Evolutionary conservation across 2,888 invertebrate species (phyloP), one percentile per base, ranked within the genome.

Genomic region (Cyrtodaria siliqua): DNA sequence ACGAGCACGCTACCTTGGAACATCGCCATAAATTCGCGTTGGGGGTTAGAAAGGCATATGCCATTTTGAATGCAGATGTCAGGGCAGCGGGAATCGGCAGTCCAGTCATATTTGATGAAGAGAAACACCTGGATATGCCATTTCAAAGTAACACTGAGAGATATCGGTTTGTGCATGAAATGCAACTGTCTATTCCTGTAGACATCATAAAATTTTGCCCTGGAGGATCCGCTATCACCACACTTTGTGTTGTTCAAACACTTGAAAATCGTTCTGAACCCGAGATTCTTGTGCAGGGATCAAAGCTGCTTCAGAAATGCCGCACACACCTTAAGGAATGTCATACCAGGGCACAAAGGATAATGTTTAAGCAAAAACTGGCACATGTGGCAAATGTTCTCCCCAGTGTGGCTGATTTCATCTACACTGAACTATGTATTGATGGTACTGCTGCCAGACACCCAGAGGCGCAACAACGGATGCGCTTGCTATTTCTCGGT

Each of bases 331-430:
- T 82, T 12, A 29, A 49, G 14, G 82, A 74, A 55, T 76, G 27
- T 27, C 76, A 83, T 42, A 83, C 76, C 2, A 59, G 81, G 9
- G 52, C 67, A n/a, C 70, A 73, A 40, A 68, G 23, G 24, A n/a
- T 20, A 12, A 6, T 23, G 0, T 79, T 83, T 53, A 64, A 68
- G 40, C 44, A 50, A 23, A 70, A 68, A 29, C 26, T 76, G 2
- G 18, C 14, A 2, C 53, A 72, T 33, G 16, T 83, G 2, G 62
- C 73, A 33, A 40, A 20, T 1, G 29, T 83, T 4, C 6, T 27
- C 20, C 76, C 73, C 14, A 12, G 63, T 38, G 52, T 76, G 6
- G 66, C 53, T 9, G 67, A 77, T 12, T 44, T 80, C 1, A 73
- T 77, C n/a, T 82, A 77, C 61, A 56, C 56, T 40, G 73, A 79